Base-by-base conservation (phyloP, 2,113 vertebrate species). In the Oryzias woworae region DNA sequence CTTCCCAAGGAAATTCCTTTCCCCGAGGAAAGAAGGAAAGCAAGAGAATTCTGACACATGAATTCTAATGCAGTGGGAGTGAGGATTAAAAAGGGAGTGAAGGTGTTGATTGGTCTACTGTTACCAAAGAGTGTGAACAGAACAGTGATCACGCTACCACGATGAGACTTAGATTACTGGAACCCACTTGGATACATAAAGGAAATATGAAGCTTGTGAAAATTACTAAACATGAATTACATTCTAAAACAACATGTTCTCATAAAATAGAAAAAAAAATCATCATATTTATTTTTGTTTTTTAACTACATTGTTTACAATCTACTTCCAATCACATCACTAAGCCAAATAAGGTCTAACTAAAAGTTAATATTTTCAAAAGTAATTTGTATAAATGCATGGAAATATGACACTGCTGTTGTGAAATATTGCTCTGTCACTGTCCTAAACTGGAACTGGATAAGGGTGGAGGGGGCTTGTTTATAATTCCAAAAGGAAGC, bases 1-100 rank as follows among this genome's bases (percentile, higher is more conserved):
- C 69, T 86, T 87, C 82, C 71, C 66, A 84, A 85, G 87, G 86
- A 91, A 88, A 89, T 85, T 81, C 85, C 77, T 77, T 69, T 81
- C 46, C 82, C 80, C 45, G 66, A 85, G 85, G 85, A 90, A 90
- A 77, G 41, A 83, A 86, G 87, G 86, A 87, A 87, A 80, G 77
- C 62, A 53, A 73, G 58, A 76, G 64, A 71, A 72, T 69, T 85
- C 79, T 83, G 80, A 83, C 79, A 86, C 82, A 80, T n/a, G n/a
- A n/a, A n/a, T n/a, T 86, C 78, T 81, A 43, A 67, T 58, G 55
- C 69, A 78, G 77, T 66, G 76, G 73, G 81, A 82, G 71, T 73
- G 61, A 67, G 65, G 60, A 59, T 43, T 55, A 66, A 60, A 59
- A 60, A 22, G 36, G 36, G 61, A 58, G 61, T 2, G 53, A 54